Evolutionary conservation across 2,888 invertebrate species (phyloP), one percentile per base, ranked within the genome.

Genomic region (Tachina fera): DNA sequence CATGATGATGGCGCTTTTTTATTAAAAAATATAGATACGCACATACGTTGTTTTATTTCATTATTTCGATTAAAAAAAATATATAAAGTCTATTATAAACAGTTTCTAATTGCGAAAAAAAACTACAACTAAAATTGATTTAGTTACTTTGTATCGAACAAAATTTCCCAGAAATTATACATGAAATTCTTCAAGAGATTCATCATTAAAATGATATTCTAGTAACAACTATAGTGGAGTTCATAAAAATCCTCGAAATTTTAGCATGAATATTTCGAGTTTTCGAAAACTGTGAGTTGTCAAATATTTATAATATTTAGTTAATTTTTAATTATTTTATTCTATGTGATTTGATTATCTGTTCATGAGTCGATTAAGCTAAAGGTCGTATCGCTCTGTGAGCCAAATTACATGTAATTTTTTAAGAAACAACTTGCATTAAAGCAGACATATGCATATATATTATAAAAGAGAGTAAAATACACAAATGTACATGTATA

Each of bases 1-100:
- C 77, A 67, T 76, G 47, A 61, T 74, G 84, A 80, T 83, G 84
- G 60, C 78, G 45, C 78, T 83, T 47, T 53, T 11, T 58, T 49
- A 65, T 75, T 75, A 78, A 75, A 80, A 81, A 76, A 51, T 53
- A 67, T 61, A 31, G 53, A 53, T 75, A 22, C 22, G 3, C 3
- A 22, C 22, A 13, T n/a, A 56, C 22, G 51, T 70, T 31, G 31
- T 72, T 79, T n/a, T 19, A 45, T 65, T 41, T 16, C 9, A 39
- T 67, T 67, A 43, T 63, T 39, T 67, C n/a, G n/a, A n/a, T n/a
- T n/a, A n/a, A n/a, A 5, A n/a, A 51, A 39, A 67, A 41, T 4
- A 31, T 68, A 49, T 41, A 49, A 60, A 0, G 14, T 43, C 19
- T 45, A 3, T 41, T 58, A 22, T 49, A 51, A 74, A 72, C 45